Evolutionary conservation across 92 coral and sea anemone species (phyloP).

Genomic region (Zoanthus sansibaricus): DNA sequence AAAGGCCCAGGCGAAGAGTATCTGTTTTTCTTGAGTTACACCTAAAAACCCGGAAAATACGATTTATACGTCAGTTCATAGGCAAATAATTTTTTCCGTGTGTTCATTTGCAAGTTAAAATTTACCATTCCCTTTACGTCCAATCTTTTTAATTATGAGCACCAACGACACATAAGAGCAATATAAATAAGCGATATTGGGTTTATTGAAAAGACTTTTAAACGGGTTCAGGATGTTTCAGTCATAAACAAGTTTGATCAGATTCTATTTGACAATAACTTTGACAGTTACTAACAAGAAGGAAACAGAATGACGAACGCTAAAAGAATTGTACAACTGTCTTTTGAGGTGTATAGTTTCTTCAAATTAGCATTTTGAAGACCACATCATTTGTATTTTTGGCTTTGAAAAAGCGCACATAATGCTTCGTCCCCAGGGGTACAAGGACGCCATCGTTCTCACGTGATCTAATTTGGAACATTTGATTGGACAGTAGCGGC

Average conservation of each 20-base stretch:
- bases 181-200: neutral
- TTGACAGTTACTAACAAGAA: neutral
- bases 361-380: slow-evolving; percentile 20
- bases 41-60: neutral
- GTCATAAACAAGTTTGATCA: neutral
- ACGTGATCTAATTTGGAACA: slow-evolving; percentile 1
- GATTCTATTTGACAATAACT: neutral
- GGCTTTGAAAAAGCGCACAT: slow-evolving; percentile 12
- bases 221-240: neutral
- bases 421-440: slow-evolving; percentile 47
- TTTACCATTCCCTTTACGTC: neutral
- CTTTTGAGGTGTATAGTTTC: slow-evolving; percentile 33
- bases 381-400: slow-evolving; percentile 30
- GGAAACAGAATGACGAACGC: slow-evolving; percentile 11
- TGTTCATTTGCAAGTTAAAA: neutral
- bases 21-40: neutral
- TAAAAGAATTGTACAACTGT: neutral
- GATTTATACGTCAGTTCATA: neutral
- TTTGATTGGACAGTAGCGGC: slow-evolving; percentile 47
- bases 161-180: neutral
- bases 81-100: neutral
- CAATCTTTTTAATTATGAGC: neutral
- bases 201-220: neutral
- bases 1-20: too few relatives aligned
- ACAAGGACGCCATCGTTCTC: slow-evolving; percentile 37